Conservation (phyloP, 30 jellyfish, hydroid and myxozoan genomes). For the Catostylus mosaicus region DNA sequence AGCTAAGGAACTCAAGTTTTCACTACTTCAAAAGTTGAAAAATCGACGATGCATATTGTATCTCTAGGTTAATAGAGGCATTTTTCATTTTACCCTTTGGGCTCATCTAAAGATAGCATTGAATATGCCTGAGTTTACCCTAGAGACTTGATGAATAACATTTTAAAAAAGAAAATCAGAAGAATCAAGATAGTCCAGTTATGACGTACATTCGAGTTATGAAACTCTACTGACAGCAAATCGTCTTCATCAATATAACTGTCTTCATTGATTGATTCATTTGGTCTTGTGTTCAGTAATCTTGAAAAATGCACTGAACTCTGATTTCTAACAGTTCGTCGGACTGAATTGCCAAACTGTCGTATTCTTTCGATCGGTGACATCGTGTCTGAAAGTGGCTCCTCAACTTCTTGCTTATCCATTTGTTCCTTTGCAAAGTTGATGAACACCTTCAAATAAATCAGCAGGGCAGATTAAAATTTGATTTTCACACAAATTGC, state of each 20-base stretch:
- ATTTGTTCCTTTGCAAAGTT: constrained; percentile 87
- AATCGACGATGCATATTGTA: too few species aligned
- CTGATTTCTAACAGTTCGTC: constrained; percentile 7
- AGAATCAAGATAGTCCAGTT: too few species aligned
- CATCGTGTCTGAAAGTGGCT: neutral
- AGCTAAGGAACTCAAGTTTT: too few species aligned
- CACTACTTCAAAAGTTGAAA: too few species aligned
- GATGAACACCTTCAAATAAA: constrained; percentile 79
- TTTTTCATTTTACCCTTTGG: too few species aligned
- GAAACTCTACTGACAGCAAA: constrained; percentile 31
- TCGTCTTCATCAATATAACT: constrained; percentile 55
- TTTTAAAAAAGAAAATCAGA: too few species aligned
- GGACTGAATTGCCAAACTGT: constrained; percentile 22
- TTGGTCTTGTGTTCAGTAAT: neutral
- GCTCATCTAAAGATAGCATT: too few species aligned
- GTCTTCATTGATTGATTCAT: constrained; percentile 13
- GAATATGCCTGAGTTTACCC: too few species aligned
- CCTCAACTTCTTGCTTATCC: constrained; percentile 45
- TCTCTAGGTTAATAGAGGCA: too few species aligned
- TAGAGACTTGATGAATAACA: too few species aligned
- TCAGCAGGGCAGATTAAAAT: too few species aligned
- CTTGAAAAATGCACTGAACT: constrained; percentile 29
- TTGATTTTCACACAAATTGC: too few species aligned
- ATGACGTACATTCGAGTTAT: constrained; percentile 35
- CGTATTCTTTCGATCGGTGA: constrained; percentile 20